Conservation (phyloP, 1,140 invertebrate species). For the Campoletis sonorensis region DNA sequence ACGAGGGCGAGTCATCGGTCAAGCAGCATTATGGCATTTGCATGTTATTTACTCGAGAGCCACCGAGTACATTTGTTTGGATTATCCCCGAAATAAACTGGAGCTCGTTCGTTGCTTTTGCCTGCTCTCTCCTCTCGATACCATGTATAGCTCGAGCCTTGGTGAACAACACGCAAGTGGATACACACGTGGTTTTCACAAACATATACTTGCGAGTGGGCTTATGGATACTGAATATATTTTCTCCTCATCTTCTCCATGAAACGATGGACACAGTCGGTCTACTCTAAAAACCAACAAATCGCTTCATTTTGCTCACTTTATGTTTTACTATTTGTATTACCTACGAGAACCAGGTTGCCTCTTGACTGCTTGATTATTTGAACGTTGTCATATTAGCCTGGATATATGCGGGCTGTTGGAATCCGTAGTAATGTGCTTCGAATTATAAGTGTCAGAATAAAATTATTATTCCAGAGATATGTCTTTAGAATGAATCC, state of each 20-base stretch:
- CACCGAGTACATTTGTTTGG: conserved; percentile 78
- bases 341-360: conserved; percentile 54
- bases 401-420: background rate
- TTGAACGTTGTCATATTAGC: background rate
- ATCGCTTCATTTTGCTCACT: conserved; percentile 72
- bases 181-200: conserved; percentile 21
- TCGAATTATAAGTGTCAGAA: background rate
- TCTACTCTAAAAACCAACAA: conserved; percentile 67
- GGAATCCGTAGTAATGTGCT: background rate
- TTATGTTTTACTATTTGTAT: conserved; percentile 67
- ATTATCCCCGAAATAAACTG: conserved; percentile 77
- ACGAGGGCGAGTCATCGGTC: conserved; percentile 74
- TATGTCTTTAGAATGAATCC: background rate
- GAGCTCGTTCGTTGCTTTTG: conserved; percentile 50
- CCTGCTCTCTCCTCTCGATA: conserved; percentile 28
- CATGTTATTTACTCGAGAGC: conserved; percentile 77
- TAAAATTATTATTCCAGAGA: background rate
- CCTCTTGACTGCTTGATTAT: background rate
- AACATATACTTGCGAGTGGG: conserved; percentile 31
- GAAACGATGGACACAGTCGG: conserved; percentile 30
- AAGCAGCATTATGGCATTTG: conserved; percentile 77
- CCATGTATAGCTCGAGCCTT: conserved; percentile 5
- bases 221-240: conserved; percentile 1
- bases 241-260: conserved; percentile 20
- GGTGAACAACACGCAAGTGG: background rate